These are phyloP conservation scores for Eudyptes chrysolophus DNA, from an alignment of 2,113 vertebrate species.

Conservation along the genomic window DNA sequence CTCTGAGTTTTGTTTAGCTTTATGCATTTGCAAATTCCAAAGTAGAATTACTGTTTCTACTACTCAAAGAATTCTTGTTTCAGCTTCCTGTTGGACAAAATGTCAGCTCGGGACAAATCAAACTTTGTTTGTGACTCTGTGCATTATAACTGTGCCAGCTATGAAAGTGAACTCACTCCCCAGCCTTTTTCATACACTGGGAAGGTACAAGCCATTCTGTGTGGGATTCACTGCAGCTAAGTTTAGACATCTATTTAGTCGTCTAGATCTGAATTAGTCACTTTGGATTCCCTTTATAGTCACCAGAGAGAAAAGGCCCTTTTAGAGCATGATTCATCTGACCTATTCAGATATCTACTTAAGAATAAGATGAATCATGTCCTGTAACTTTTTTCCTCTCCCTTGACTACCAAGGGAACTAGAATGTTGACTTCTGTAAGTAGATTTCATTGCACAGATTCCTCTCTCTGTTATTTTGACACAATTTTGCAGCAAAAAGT, in stretches of 20 bases:
- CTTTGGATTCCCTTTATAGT: conserved; percentile 16
- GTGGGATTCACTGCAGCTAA: conserved; percentile 23
- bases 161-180: background rate
- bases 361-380: conserved; percentile 43
- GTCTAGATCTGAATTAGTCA: conserved; percentile 44
- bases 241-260: conserved; percentile 1
- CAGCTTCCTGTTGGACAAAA: background rate
- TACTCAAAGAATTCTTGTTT: background rate
- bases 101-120: background rate
- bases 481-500: background rate
- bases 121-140: background rate
- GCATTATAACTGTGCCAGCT: background rate
- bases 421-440: background rate
- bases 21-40: background rate
- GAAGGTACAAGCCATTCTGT: background rate
- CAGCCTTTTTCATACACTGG: background rate
- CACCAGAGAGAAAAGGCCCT: conserved; percentile 16
- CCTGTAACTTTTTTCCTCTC: background rate
- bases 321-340: conserved; percentile 40
- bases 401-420: background rate
- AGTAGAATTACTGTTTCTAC: background rate
- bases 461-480: background rate
- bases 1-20: background rate
- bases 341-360: conserved; percentile 43
- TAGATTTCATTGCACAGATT: background rate